Evolutionary conservation across 2,888 invertebrate genomes (phyloP), one percentile per base, ranked within the genome.

Genomic region (Periphyllus acericola): DNA sequence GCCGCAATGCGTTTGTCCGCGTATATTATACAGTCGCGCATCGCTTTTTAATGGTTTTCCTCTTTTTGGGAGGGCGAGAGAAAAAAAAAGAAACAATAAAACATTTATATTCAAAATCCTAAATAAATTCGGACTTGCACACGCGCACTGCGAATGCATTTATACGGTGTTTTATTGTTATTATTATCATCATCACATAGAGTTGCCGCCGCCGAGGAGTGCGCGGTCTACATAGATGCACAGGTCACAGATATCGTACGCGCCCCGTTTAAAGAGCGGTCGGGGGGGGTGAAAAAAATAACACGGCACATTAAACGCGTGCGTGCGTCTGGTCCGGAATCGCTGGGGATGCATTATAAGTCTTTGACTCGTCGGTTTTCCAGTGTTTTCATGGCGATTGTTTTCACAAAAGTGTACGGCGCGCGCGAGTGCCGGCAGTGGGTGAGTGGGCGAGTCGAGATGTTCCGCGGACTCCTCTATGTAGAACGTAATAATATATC

Each of bases 271-370:
- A 32, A 3, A 55, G 14, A 17, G 14, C 3, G 9, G 11, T 9
- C 14, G 72, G 29, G 32, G 76, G 66, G 34, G 6, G 3, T 14
- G 46, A 46, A 46, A 71, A 52, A 32, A 76, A 76, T 46, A 76
- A 78, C 34, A 85, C 25, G 66, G 84, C 46, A 76, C 84, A 68
- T 85, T 78, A 71, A 72, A 52, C 78, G 85, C 68, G n/a, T 21
- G 79, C 14, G 46, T 46, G 46, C 46, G 46, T 14, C 14, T 46
- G 46, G 46, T 46, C 14, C 21, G 68, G 25, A 68, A 55, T 72
- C 86, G 79, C 86, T 55, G 60, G 86, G 86, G 86, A 86, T 25
- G 9, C 79, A 86, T 86, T 79, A 84, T 46, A 78, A 68, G 9
- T 68, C 84, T 5, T 84, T 66, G 46, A 60, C 60, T 32, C 79